phyloP scores from a whole-genome alignment of 2,888 invertebrate species.

The Lymantria dispar region DNA sequence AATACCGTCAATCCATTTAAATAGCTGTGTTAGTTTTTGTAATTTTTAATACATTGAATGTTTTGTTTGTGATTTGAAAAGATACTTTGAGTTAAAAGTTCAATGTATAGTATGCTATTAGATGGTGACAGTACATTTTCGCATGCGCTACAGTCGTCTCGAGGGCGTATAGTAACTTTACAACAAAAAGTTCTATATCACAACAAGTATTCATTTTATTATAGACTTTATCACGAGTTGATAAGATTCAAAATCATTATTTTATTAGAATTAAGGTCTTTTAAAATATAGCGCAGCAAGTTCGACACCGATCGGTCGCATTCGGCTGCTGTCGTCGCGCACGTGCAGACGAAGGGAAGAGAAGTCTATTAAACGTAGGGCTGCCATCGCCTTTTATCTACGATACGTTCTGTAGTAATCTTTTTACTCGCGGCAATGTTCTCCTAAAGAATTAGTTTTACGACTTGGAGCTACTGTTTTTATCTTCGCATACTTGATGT shows the following conservation, averaged over 20 bases:
- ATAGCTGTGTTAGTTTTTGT: slow-evolving; percentile 25
- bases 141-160: slow-evolving; percentile 74
- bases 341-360: slow-evolving; percentile 65
- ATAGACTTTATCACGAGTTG: fast-evolving
- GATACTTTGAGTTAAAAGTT: slow-evolving; percentile 22
- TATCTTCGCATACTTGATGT: slow-evolving; percentile 23
- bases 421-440: slow-evolving; percentile 24
- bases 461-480: slow-evolving; percentile 33
- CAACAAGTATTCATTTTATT: slow-evolving; percentile 9
- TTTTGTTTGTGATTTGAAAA: slow-evolving; percentile 5
- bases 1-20: slow-evolving; percentile 49
- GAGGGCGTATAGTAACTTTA: slow-evolving; percentile 52
- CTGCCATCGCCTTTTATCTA: slow-evolving; percentile 30
- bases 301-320: slow-evolving; percentile 61
- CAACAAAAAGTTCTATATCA: slow-evolving; percentile 26
- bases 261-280: slow-evolving; percentile 14
- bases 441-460: slow-evolving; percentile 35
- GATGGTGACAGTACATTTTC: slow-evolving; percentile 46
- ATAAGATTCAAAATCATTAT: slow-evolving; percentile 5
- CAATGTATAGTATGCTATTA: slow-evolving; percentile 41
- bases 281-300: slow-evolving; percentile 33
- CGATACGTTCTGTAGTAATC: slow-evolving; percentile 33
- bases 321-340: slow-evolving; percentile 70
- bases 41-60: slow-evolving; percentile 38
- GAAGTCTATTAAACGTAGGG: slow-evolving; percentile 49